Conservation (phyloP, 2,797 vertebrate species). For the Diceros bicornis region DNA sequence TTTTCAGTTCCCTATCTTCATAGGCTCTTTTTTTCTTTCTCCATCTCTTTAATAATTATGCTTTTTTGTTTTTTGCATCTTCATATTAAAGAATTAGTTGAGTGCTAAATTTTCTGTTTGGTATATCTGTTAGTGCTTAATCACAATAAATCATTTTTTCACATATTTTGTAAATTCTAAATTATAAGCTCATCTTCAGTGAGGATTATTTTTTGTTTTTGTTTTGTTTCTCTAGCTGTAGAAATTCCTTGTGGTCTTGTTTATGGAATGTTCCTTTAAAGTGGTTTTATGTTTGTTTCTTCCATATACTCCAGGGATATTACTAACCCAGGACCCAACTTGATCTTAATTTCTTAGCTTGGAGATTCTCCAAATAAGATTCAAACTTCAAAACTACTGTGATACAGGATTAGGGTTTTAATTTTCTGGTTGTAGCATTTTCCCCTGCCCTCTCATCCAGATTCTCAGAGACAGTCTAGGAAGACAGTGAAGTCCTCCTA, state of each 20-base stretch:
- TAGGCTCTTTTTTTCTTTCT: neutral
- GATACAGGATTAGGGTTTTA: neutral
- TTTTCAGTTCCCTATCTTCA: slow-evolving; percentile 18
- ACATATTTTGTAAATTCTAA: slow-evolving; percentile 46
- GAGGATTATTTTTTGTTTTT: neutral
- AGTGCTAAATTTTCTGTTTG: slow-evolving; percentile 4
- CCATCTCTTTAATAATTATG: neutral
- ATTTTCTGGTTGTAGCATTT: slow-evolving; percentile 6
- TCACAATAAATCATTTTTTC: slow-evolving; percentile 13
- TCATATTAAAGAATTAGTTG: neutral
- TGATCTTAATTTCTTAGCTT: slow-evolving; percentile 24
- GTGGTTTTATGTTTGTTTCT: slow-evolving; percentile 33
- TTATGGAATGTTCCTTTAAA: slow-evolving; percentile 11
- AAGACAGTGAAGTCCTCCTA: neutral
- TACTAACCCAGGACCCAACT: neutral
- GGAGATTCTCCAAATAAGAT: slow-evolving; percentile 13
- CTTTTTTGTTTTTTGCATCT: slow-evolving; percentile 40
- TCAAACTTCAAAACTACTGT: neutral
- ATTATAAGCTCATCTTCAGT: slow-evolving; percentile 20
- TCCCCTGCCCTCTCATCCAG: neutral
- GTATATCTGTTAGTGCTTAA: neutral
- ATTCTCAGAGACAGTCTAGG: neutral
- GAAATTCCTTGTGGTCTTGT: neutral
- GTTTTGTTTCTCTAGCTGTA: slow-evolving; percentile 3
- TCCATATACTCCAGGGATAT: neutral